Conservation (phyloP, 1,140 invertebrate genomes). For the Pteromalus puparum region DNA sequence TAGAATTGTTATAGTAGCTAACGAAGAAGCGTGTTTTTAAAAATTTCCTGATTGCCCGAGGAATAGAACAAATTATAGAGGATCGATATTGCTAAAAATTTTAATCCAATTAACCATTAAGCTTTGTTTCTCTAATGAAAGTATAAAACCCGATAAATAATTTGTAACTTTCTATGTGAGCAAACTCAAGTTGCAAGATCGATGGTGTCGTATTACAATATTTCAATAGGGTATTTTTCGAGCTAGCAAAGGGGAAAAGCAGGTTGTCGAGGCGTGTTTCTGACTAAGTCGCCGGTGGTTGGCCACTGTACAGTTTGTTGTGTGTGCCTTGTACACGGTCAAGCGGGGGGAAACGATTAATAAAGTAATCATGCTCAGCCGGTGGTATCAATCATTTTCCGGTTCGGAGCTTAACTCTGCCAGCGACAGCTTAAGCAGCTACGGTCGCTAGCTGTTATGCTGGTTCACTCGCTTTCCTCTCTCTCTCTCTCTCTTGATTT, state of each 20-base stretch:
- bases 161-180: not conserved
- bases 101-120: too few species aligned
- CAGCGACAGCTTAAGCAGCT: slow-evolving; percentile 66
- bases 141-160: not conserved
- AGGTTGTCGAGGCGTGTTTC: not conserved
- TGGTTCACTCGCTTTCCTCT: not conserved
- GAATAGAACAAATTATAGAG: too few species aligned
- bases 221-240: not conserved
- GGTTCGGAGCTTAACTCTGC: slow-evolving; percentile 61
- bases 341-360: slow-evolving; percentile 67
- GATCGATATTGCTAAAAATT: too few species aligned
- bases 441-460: slow-evolving; percentile 53
- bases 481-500: not conserved
- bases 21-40: too few species aligned
- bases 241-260: not conserved
- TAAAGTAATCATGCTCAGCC: slow-evolving; percentile 70
- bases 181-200: slow-evolving; percentile 35
- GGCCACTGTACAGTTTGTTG: not conserved
- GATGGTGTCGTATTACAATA: slow-evolving; percentile 23
- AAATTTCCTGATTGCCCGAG: too few species aligned
- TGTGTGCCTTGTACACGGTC: slow-evolving; percentile 55
- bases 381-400: slow-evolving; percentile 69
- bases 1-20: too few species aligned
- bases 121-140: too few species aligned
- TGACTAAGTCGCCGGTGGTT: not conserved